Evolutionary conservation across 2,888 invertebrate species (phyloP).

Genomic region (Drosophila neotestacea): DNA sequence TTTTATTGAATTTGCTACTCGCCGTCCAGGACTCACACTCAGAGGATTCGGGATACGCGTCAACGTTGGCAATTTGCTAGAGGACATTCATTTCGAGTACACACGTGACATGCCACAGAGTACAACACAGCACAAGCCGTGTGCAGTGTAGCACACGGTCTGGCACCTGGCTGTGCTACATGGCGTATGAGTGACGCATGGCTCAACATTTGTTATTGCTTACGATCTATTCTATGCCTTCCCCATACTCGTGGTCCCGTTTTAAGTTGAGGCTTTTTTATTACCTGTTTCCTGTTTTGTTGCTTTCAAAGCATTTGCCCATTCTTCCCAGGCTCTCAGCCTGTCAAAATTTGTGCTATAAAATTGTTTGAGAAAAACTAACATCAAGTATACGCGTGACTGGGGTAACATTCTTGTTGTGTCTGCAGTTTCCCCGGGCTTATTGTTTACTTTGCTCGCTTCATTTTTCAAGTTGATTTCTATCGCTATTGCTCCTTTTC

Average conservation of each 20-base stretch:
- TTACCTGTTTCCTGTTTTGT: constrained; percentile 62
- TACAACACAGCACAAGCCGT: constrained; percentile 16
- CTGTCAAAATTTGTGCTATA: constrained; percentile 73
- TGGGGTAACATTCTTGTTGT: constrained; percentile 15
- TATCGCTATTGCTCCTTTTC: constrained; percentile 69
- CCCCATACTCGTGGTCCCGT: constrained; percentile 12
- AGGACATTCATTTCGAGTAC: constrained; percentile 67
- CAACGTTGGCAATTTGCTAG: constrained; percentile 53
- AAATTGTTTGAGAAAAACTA: constrained; percentile 53
- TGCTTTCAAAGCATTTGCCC: constrained; percentile 8
- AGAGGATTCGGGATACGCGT: constrained; percentile 16
- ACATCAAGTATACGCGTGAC: constrained; percentile 49
- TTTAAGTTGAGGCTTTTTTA: constrained; percentile 43
- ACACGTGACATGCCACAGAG: constrained; percentile 55
- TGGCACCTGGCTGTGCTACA: constrained; percentile 41
- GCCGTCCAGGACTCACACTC: constrained; percentile 15
- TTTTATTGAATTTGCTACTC: constrained; percentile 74
- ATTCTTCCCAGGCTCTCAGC: constrained; percentile 38
- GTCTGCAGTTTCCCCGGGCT: constrained; percentile 19
- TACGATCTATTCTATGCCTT: constrained; percentile 40
- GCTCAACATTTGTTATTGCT: constrained; percentile 71
- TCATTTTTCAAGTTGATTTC: constrained; percentile 75
- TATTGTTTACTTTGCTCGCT: constrained; percentile 52
- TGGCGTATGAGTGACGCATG: constrained; percentile 77
- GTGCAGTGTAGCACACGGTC: background rate